phyloP scores from a whole-genome alignment of 2,888 invertebrate species.

The Drosophila siamana region DNA sequence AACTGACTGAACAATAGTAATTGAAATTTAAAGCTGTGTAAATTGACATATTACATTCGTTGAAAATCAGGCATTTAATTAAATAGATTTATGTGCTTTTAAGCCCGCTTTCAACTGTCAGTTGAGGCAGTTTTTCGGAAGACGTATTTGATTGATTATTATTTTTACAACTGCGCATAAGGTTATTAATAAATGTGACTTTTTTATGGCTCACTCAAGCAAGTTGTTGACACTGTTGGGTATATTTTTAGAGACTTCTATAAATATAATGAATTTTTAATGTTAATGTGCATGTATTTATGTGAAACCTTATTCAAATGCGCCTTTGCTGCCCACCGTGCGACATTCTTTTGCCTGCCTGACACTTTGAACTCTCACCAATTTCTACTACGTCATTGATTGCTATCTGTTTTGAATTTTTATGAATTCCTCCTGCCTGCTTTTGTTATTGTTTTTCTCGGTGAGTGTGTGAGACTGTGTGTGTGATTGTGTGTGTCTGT shows the following conservation, averaged over 20 bases:
- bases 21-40: neutral
- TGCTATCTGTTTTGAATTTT: conserved; percentile 68
- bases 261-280: conserved; percentile 1
- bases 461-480: conserved; percentile 18
- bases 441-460: conserved; percentile 12
- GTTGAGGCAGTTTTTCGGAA: neutral
- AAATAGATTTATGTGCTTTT: neutral
- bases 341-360: conserved; percentile 7
- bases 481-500: conserved; percentile 12
- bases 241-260: neutral
- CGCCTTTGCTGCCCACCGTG: conserved; percentile 24
- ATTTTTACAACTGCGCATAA: neutral
- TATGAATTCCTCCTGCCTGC: conserved; percentile 47
- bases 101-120: neutral
- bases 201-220: neutral
- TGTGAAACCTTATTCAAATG: neutral
- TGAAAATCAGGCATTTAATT: neutral
- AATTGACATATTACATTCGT: neutral
- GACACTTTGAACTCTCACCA: conserved; percentile 26
- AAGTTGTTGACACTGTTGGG: neutral
- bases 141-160: neutral
- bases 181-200: neutral
- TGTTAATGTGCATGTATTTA: neutral
- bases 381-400: conserved; percentile 62
- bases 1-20: neutral